Percentiles rank a stretch among this genome's conserved stretches.
Conservation (phyloP, 2,797 vertebrate genomes). For the Silurus lanzhouensis region DNA sequence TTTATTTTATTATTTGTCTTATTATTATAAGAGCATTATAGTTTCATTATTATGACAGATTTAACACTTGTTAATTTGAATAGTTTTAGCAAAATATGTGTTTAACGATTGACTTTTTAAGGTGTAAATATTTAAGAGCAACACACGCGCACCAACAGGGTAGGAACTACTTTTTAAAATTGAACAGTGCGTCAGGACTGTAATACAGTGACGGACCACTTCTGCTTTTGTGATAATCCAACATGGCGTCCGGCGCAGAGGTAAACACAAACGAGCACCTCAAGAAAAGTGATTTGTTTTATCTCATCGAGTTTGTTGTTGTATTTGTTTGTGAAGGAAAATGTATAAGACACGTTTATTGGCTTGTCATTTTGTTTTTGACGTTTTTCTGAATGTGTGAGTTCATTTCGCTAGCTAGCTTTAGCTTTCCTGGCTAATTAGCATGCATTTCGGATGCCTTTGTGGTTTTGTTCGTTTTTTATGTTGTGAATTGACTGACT, state of each 20-base stretch:
- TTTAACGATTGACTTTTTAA: background rate
- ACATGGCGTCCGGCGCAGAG: conserved; percentile 49
- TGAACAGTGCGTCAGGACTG: background rate
- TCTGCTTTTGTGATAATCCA: conserved; percentile 1
- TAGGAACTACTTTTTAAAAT: conserved; percentile 29
- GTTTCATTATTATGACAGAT: background rate
- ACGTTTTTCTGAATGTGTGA: background rate
- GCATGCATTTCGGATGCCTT: background rate
- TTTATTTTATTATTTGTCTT: background rate
- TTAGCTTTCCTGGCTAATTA: background rate
- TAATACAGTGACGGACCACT: conserved; percentile 19
- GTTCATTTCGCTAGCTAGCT: conserved; percentile 52
- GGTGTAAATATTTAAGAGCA: background rate
- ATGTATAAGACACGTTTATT: background rate
- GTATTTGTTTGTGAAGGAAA: background rate
- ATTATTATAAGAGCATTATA: background rate
- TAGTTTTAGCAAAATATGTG: background rate
- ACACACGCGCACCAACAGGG: too few species aligned
- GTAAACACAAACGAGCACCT: conserved; percentile 35
- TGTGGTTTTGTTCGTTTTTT: background rate
- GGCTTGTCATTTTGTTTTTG: background rate
- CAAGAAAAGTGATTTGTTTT: background rate
- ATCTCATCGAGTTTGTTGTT: background rate
- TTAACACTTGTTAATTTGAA: background rate
- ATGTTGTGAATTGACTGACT: background rate